Percentiles rank a stretch among this genome's conserved stretches.
Evolutionary conservation across 2,113 vertebrate species (phyloP).

Genomic region (Colistium nudipinnis): DNA sequence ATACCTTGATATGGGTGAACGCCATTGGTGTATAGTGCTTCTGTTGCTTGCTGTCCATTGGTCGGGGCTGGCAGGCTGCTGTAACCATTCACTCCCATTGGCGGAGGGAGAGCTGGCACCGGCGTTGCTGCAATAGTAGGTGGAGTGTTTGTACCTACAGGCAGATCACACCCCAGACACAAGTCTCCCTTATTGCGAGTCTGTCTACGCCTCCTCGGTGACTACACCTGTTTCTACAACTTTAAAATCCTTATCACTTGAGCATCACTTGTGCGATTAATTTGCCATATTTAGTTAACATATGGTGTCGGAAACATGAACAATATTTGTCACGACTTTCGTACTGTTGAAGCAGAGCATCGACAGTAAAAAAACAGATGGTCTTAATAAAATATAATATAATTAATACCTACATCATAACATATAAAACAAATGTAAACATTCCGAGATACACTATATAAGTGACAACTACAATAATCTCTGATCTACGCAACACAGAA

Average conservation of each 20-base stretch:
- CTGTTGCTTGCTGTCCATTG: constrained; percentile 85
- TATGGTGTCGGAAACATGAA: background rate
- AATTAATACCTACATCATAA: too few relatives aligned
- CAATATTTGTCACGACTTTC: background rate
- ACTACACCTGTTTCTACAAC: background rate
- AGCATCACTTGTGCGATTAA: background rate
- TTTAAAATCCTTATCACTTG: background rate
- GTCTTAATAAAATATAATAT: background rate
- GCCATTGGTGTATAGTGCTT: constrained; percentile 87
- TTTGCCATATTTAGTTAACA: background rate
- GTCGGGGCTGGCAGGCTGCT: constrained; percentile 82
- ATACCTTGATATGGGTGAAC: constrained; percentile 88
- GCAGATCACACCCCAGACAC: constrained; percentile 20
- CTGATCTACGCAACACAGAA: background rate
- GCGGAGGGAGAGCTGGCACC: constrained; percentile 83
- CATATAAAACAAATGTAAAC: background rate
- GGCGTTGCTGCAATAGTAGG: constrained; percentile 86
- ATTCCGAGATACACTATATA: background rate
- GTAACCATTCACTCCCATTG: constrained; percentile 86
- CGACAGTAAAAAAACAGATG: constrained; percentile 4
- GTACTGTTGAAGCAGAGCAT: constrained; percentile 6
- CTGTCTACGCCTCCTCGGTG: background rate
- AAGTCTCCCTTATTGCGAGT: background rate
- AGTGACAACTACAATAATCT: background rate
- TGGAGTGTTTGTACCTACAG: constrained; percentile 86